Evolutionary conservation across 2,113 vertebrate species (phyloP).

Genomic region (Syngnathus typhle): DNA sequence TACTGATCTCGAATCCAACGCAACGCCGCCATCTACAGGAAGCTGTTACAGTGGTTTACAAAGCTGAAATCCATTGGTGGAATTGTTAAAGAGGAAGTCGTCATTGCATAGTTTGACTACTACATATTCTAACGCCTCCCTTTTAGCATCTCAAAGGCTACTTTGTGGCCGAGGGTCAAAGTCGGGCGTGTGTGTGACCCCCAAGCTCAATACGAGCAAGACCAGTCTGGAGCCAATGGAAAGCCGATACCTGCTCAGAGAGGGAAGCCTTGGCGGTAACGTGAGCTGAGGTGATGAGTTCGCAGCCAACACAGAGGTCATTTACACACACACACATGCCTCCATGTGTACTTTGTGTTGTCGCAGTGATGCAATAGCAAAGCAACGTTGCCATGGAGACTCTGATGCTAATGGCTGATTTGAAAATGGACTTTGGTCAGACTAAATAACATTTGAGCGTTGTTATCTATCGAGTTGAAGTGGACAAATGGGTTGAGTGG

Average conservation of each 20-base stretch:
- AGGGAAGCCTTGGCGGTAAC: slow-evolving; percentile 47
- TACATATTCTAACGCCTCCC: background rate
- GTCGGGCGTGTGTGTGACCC: slow-evolving; percentile 35
- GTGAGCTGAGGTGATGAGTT: slow-evolving; percentile 54
- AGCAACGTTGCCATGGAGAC: slow-evolving; percentile 27
- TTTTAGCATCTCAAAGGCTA: slow-evolving; percentile 13
- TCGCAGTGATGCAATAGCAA: slow-evolving; percentile 26
- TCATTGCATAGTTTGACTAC: too few relatives aligned
- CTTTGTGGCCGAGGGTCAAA: slow-evolving; percentile 46
- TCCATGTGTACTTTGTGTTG: slow-evolving; percentile 1
- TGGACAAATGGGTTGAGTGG: background rate
- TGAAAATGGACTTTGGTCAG: slow-evolving; percentile 42
- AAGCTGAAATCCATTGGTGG: too few relatives aligned
- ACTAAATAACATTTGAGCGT: background rate
- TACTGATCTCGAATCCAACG: too few relatives aligned
- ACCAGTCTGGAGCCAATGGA: slow-evolving; percentile 63
- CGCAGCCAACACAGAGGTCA: slow-evolving; percentile 45
- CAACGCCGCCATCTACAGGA: too few relatives aligned
- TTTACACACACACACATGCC: slow-evolving; percentile 42
- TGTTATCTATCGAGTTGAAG: background rate
- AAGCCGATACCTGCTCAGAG: slow-evolving; percentile 60
- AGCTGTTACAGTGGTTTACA: too few relatives aligned
- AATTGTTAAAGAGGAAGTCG: too few relatives aligned
- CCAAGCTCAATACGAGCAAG: background rate
- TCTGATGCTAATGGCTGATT: slow-evolving; percentile 29